Percentiles rank a stretch among this genome's conserved stretches.
Conservation (phyloP, 2,797 vertebrate species). For the Takifugu rubripes region DNA sequence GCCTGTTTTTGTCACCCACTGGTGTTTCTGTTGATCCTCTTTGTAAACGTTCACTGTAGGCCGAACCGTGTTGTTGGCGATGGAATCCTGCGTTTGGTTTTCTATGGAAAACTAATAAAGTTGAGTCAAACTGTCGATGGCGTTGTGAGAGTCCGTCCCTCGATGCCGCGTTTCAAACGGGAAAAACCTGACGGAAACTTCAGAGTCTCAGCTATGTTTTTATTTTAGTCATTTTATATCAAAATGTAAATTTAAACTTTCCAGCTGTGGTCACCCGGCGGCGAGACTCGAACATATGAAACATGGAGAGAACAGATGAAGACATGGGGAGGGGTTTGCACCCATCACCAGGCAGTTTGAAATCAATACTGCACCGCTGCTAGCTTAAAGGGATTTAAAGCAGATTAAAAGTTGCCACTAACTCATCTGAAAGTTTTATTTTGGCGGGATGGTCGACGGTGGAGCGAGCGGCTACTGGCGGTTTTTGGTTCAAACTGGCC, state of each 20-base stretch:
- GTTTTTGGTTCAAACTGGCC: no score
- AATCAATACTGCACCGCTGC: not conserved
- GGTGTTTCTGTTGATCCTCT: constrained; percentile 30
- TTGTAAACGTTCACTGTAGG: constrained; percentile 60
- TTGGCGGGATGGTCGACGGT: not conserved
- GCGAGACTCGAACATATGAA: constrained; percentile 65
- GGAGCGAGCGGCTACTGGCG: no score
- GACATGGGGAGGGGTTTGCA: not conserved
- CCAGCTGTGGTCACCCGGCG: no score
- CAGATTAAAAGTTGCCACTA: not conserved
- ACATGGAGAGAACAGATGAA: constrained; percentile 20
- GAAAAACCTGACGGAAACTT: not conserved
- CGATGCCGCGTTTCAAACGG: not conserved
- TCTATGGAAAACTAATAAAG: constrained; percentile 90
- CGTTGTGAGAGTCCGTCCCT: not conserved
- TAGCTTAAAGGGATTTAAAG: not conserved
- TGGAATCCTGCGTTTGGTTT: constrained; percentile 86
- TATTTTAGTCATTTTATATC: constrained; percentile 74
- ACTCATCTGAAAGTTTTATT: not conserved
- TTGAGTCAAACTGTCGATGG: constrained; percentile 55
- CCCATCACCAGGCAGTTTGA: no score
- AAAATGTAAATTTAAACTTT: constrained; percentile 47
- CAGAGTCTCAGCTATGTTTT: constrained; percentile 51
- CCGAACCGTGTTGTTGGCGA: constrained; percentile 69
- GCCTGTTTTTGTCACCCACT: constrained; percentile 7